A percentile compares a stretch with the other conserved stretches of the same genome.
phyloP scores from a whole-genome alignment of 1,140 invertebrate genomes.

The Dreissena rostriformis region DNA sequence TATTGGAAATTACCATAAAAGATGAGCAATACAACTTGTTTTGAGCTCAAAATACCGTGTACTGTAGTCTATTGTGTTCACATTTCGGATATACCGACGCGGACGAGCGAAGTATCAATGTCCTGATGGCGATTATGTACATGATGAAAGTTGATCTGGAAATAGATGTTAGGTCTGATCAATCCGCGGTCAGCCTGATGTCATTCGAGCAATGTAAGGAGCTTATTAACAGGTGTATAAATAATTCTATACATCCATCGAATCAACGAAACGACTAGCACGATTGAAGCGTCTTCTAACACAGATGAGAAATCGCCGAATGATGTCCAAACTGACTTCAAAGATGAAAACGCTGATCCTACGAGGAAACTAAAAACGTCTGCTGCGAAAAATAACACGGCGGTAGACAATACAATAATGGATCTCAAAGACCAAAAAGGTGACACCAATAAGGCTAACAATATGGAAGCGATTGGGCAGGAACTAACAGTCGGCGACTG shows the following conservation, averaged over 20 bases:
- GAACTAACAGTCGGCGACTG: background rate
- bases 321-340: background rate
- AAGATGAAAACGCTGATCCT: background rate
- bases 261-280: background rate
- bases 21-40: too few relatives aligned
- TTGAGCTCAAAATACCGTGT: too few relatives aligned
- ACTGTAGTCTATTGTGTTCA: too few relatives aligned
- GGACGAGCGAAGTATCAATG: constrained; percentile 16
- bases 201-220: too few relatives aligned
- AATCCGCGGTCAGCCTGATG: too few relatives aligned
- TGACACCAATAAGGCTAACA: background rate
- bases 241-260: background rate
- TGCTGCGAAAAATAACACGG: background rate
- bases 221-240: too few relatives aligned
- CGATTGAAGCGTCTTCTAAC: too few relatives aligned
- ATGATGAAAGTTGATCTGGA: constrained; percentile 31
- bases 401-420: background rate
- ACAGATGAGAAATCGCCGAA: background rate
- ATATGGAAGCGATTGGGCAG: background rate
- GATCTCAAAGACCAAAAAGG: background rate
- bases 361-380: background rate
- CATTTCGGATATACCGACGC: constrained; percentile 21
- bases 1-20: too few relatives aligned
- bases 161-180: background rate
- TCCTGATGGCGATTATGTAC: constrained; percentile 32